phyloP scores from a whole-genome alignment of 2,797 vertebrate species.

The Eutrigla gurnardus region DNA sequence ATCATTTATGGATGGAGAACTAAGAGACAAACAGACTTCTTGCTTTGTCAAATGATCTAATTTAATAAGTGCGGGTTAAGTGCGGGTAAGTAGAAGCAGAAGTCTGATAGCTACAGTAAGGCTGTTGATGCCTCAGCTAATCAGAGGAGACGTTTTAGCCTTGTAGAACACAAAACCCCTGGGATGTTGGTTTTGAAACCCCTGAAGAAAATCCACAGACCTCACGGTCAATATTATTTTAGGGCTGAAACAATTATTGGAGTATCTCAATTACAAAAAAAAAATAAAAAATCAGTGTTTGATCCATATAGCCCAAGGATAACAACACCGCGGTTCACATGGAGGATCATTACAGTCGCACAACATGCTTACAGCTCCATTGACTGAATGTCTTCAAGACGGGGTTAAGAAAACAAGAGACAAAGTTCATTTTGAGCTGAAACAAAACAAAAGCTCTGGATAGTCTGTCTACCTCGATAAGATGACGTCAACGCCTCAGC shows the following conservation, averaged over 20 bases:
- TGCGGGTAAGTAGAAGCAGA: constrained; percentile 32
- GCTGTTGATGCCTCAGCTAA: constrained; percentile 7
- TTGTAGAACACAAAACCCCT: constrained; percentile 9
- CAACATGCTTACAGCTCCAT: no score
- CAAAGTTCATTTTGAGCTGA: no score
- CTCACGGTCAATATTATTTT: not conserved
- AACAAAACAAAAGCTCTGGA: no score
- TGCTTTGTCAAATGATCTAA: constrained; percentile 42
- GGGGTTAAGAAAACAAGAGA: no score
- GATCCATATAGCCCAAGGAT: not conserved
- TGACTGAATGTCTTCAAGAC: no score
- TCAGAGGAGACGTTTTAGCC: constrained; percentile 21
- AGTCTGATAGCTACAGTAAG: constrained; percentile 4
- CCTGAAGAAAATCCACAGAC: not conserved
- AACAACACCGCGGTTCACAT: not conserved
- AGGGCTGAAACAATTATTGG: not conserved
- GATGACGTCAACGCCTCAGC: not conserved
- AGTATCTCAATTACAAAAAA: no score
- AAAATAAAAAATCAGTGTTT: no score
- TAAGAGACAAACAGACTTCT: constrained; percentile 49
- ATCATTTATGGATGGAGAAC: constrained; percentile 67
- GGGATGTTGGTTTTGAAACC: not conserved
- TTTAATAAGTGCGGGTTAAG: constrained; percentile 38
- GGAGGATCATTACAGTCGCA: not conserved
- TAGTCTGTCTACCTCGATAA: no score